Evolutionary conservation across 1,140 invertebrate species (phyloP).

Genomic region (Grapholita molesta): DNA sequence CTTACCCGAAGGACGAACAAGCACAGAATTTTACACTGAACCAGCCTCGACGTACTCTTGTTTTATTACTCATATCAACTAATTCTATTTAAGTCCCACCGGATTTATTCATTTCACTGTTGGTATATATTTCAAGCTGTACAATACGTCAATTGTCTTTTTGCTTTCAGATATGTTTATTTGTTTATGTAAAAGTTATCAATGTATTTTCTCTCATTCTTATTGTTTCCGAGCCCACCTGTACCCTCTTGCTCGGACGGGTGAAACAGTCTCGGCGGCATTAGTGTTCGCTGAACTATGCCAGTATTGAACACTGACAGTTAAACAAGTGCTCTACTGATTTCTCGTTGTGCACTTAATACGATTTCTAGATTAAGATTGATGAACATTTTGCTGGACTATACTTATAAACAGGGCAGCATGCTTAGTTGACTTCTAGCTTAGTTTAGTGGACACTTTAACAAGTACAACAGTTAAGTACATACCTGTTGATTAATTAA

Average conservation of each 20-base stretch:
- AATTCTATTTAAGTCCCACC: too few species aligned
- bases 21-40: too few species aligned
- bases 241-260: slow-evolving; percentile 4
- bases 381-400: not conserved
- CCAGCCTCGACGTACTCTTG: too few species aligned
- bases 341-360: not conserved
- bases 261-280: not conserved
- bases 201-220: not conserved
- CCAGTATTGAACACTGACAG: not conserved
- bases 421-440: not conserved
- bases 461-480: too few species aligned
- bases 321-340: not conserved
- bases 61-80: too few species aligned
- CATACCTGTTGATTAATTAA: too few species aligned
- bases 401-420: not conserved
- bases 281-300: slow-evolving; percentile 21
- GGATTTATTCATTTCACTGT: too few species aligned
- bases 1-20: too few species aligned
- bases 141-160: too few species aligned
- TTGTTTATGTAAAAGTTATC: not conserved
- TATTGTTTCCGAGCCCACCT: not conserved
- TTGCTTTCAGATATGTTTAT: too few species aligned
- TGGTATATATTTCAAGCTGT: too few species aligned
- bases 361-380: not conserved
- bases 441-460: not conserved